Evolutionary conservation across 2,797 vertebrate genomes (phyloP).

Genomic region (Allobates femoralis): DNA sequence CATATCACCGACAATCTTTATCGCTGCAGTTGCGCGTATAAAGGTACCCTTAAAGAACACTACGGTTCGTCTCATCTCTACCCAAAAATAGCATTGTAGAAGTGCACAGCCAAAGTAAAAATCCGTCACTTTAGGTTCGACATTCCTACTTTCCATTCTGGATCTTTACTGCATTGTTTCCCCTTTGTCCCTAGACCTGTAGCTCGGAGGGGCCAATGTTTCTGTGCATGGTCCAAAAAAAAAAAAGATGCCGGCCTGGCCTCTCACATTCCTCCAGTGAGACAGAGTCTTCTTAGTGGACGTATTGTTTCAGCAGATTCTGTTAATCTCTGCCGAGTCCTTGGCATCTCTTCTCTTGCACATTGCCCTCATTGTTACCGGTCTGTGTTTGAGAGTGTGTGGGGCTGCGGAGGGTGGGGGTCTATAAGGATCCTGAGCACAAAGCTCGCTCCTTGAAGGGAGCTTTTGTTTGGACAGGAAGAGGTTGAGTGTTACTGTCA

Average conservation of each 20-base stretch:
- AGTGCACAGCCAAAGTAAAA: neutral
- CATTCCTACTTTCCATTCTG: constrained; percentile 21
- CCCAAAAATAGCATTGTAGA: neutral
- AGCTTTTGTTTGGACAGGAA: constrained; percentile 62
- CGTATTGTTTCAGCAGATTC: constrained; percentile 64
- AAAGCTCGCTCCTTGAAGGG: constrained; percentile 43
- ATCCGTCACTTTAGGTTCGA: neutral
- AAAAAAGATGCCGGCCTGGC: neutral
- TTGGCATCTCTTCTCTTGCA: constrained; percentile 58
- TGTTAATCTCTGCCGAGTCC: constrained; percentile 58
- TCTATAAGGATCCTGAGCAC: constrained; percentile 38
- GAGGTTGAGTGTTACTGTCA: constrained; percentile 40
- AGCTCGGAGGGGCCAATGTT: neutral
- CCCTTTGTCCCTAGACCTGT: neutral
- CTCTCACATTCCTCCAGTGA: constrained; percentile 52
- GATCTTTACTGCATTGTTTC: neutral
- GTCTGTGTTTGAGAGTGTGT: constrained; percentile 50
- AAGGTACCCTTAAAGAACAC: neutral
- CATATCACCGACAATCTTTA: too few relatives aligned
- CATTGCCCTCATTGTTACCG: constrained; percentile 62
- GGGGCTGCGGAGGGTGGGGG: constrained; percentile 26
- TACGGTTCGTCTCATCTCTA: neutral
- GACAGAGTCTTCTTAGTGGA: constrained; percentile 60
- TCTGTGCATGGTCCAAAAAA: neutral
- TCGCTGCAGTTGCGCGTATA: too few relatives aligned